Evolutionary conservation across 2,113 vertebrate genomes (phyloP).

Genomic region (Meriones unguiculatus): DNA sequence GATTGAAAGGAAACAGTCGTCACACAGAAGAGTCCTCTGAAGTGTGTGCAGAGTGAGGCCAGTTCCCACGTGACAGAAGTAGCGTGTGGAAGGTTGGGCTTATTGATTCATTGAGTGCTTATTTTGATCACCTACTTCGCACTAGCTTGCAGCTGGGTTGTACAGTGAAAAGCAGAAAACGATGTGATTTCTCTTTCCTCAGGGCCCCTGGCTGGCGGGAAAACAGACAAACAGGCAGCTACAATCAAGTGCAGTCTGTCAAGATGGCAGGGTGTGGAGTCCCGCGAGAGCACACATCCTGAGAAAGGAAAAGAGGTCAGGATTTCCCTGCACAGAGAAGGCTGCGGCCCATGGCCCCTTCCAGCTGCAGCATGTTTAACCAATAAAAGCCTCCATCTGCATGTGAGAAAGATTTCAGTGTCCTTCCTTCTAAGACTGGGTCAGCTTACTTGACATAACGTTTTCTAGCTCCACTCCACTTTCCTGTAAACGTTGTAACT

Average conservation of each 20-base stretch:
- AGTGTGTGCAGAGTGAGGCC: not conserved
- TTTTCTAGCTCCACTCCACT: not conserved
- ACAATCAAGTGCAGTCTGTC: not conserved
- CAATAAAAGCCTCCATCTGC: not conserved
- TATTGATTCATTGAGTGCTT: not conserved
- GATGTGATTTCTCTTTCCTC: not conserved
- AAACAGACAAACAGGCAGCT: not conserved
- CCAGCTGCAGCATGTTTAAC: not conserved
- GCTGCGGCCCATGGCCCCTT: not conserved
- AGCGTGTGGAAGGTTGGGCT: not conserved
- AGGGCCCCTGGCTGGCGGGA: not conserved
- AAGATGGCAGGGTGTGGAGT: not conserved
- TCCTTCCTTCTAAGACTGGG: not conserved
- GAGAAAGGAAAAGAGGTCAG: not conserved
- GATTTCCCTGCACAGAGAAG: not conserved
- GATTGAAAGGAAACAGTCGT: not conserved
- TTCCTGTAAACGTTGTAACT: not conserved
- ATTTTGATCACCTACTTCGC: conserved; percentile 7
- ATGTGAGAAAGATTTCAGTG: not conserved
- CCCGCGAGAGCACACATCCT: not conserved
- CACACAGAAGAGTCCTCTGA: not conserved
- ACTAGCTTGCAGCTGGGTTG: not conserved
- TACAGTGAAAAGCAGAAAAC: not conserved
- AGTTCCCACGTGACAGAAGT: not conserved
- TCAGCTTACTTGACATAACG: not conserved